Evolutionary conservation across 2,888 invertebrate genomes (phyloP), one percentile per base, ranked within the genome.

Genomic region (Cataglyphis albicans): DNA sequence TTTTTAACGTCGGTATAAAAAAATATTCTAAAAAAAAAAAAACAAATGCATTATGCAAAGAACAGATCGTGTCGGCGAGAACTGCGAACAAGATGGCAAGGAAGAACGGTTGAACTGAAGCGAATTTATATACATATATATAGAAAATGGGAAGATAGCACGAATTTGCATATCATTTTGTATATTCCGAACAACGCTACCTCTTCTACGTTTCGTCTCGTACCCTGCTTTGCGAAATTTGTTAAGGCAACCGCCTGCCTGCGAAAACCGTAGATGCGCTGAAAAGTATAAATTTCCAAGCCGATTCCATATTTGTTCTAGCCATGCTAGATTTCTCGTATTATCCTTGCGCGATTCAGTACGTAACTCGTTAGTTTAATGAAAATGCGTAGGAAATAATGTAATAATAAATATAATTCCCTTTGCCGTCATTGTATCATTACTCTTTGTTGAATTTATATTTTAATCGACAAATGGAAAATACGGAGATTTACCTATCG

Each of bases 151-250:
- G 82, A 88, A 87, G 89, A 92, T 92, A 83, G 88, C 84, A 59
- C 63, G 90, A 90, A 92, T 92, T 92, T 91, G 89, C 92, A 90
- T 91, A 91, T 91, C 89, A 91, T 92, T 92, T 92, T 89, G 89
- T 89, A 91, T 92, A 91, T 92, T 92, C 88, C 85, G 82, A 87
- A 90, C 88, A 89, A 89, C 86, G 86, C 41, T 72, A 38, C 25
- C 67, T 57, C n/a, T 55, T 52, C 57, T 44, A 29, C 41, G 18
- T 32, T 44, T 29, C 41, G 18, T 32, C 35, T 38, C 48, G 29
- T 44, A 44, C 57, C 21, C 48, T 32, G 63, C 44, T 21, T 25
- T 67, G 55, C 67, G 35, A 86, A 88, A 89, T 88, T 86, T 87
- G 85, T 86, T 82, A 83, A 57, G 55, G 72, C 38, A 59, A 65